Evolutionary conservation across 2,113 vertebrate genomes (phyloP).

Genomic region (Neotragus pygmaeus): DNA sequence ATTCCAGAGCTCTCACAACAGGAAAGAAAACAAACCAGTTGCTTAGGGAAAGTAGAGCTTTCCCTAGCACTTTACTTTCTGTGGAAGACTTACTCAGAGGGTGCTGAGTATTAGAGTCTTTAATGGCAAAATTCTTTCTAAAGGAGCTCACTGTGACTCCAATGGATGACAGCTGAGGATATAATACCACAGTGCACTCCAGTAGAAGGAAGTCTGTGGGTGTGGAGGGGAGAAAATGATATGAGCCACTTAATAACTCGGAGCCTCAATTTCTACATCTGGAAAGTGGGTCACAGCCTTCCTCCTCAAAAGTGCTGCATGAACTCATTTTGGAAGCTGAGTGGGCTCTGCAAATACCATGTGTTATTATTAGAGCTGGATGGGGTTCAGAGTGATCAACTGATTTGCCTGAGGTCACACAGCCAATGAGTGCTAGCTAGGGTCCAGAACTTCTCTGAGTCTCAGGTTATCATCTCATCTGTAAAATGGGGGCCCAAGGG

Average conservation of each 20-base stretch:
- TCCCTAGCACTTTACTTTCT: background rate
- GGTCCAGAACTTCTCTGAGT: background rate
- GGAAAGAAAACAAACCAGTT: background rate
- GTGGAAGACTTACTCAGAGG: background rate
- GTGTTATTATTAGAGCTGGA: background rate
- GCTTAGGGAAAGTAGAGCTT: background rate
- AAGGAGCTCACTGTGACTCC: background rate
- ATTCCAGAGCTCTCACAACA: background rate
- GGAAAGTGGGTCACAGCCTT: background rate
- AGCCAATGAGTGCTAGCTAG: background rate
- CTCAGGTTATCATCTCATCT: background rate
- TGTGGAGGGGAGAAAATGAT: background rate
- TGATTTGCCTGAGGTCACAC: background rate
- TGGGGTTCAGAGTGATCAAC: background rate
- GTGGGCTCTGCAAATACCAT: background rate
- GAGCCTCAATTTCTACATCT: background rate
- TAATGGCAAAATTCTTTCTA: background rate
- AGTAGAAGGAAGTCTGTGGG: background rate
- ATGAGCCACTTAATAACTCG: background rate
- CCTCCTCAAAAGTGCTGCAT: background rate
- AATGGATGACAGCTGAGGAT: background rate
- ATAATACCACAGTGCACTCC: no score
- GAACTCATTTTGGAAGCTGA: background rate
- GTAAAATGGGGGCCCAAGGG: background rate
- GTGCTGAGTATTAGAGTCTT: background rate